Conservation (phyloP, 2,797 vertebrate species). For the Vultur gryphus region DNA sequence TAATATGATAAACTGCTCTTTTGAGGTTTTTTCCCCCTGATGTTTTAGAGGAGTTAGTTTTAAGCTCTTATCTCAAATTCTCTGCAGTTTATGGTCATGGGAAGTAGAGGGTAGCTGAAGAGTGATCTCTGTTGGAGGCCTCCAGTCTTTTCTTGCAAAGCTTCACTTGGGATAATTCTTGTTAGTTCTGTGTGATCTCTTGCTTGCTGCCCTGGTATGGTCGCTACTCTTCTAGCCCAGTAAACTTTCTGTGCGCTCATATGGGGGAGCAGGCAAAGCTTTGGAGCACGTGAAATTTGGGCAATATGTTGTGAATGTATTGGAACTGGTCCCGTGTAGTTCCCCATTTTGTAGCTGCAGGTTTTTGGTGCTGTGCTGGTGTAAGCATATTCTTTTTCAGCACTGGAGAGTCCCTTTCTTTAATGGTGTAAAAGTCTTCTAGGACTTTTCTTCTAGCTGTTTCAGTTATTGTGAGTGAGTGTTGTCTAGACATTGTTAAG, state of each 20-base stretch:
- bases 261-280: background rate
- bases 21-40: background rate
- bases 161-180: background rate
- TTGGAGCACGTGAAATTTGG: background rate
- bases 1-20: background rate
- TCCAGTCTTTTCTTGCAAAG: background rate
- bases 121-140: background rate
- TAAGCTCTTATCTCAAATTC: background rate
- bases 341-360: background rate
- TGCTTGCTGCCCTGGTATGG: background rate
- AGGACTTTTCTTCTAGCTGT: background rate
- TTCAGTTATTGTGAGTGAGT: background rate
- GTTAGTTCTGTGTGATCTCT: background rate
- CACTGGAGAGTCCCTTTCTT: background rate
- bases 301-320: fast-evolving
- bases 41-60: background rate
- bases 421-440: background rate
- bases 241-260: fast-evolving
- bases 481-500: background rate
- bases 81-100: background rate
- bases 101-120: background rate
- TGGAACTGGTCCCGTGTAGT: fast-evolving
- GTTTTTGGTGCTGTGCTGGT: background rate
- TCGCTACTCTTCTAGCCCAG: background rate
- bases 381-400: background rate